Evolutionary conservation across 2,888 invertebrate species (phyloP).

Genomic region (Peribatodes rhomboidaria): DNA sequence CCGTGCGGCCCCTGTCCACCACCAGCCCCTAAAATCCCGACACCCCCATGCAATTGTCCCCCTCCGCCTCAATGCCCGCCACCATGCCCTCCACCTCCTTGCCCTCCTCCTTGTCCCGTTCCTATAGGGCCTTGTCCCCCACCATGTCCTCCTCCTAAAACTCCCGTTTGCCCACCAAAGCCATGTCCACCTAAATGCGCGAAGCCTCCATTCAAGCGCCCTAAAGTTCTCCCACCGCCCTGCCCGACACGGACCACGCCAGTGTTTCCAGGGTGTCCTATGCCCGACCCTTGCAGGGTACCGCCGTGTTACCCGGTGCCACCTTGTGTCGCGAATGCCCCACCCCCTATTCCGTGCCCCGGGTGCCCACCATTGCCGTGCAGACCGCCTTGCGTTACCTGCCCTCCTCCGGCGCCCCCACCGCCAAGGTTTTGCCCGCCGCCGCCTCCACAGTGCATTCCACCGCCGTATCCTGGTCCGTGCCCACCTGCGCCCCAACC

Average conservation of each 20-base stretch:
- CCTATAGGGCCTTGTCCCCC: neutral
- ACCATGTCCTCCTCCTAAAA: constrained; percentile 7
- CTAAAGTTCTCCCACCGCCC: constrained; percentile 3
- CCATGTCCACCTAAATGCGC: too few relatives aligned
- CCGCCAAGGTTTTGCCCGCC: neutral
- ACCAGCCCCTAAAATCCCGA: constrained; percentile 3
- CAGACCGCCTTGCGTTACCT: neutral
- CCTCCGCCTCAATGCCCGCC: neutral
- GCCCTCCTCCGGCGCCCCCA: neutral
- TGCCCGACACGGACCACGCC: neutral
- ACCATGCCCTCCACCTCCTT: neutral
- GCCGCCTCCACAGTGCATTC: neutral
- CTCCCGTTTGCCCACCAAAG: neutral
- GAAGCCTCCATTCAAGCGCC: constrained; percentile 3
- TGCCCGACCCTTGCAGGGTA: neutral
- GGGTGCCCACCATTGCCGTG: neutral
- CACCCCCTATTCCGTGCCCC: neutral
- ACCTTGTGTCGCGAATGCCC: neutral
- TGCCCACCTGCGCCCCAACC: neutral
- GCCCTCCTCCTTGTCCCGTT: neutral
- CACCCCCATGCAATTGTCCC: constrained; percentile 10
- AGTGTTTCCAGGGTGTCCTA: neutral
- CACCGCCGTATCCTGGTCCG: neutral
- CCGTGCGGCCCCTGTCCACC: constrained; percentile 16
- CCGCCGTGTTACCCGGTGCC: neutral